These are phyloP conservation scores for Arrhopalites spinosus DNA, from an alignment of 2,888 invertebrate species.

Conservation along the genomic window DNA sequence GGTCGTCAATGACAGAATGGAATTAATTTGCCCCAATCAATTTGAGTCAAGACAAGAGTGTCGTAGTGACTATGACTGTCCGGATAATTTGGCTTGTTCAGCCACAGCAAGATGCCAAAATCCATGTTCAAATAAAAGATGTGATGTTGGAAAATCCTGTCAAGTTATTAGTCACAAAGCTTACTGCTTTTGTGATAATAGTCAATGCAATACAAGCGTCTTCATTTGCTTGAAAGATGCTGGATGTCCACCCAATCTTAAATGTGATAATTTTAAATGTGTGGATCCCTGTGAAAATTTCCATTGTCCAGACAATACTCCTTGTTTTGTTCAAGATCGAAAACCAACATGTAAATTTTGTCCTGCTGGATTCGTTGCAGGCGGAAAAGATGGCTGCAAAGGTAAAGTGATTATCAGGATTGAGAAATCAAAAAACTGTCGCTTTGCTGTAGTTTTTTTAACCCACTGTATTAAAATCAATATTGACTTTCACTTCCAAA, in stretches of 20 bases:
- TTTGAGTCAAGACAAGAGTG: conserved; percentile 78
- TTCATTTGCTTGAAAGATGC: conserved; percentile 88
- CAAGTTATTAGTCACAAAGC: conserved; percentile 85
- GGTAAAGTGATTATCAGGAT: conserved; percentile 68
- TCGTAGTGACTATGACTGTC: conserved; percentile 77
- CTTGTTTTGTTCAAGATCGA: conserved; percentile 93
- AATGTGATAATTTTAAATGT: conserved; percentile 86
- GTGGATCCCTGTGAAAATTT: conserved; percentile 86
- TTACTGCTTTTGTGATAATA: conserved; percentile 78
- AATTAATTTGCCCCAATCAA: conserved; percentile 70
- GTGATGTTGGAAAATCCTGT: conserved; percentile 82
- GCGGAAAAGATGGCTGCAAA: conserved; percentile 93
- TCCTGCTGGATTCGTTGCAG: conserved; percentile 89
- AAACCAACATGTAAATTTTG: conserved; percentile 95
- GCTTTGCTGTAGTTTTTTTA: conserved; percentile 39
- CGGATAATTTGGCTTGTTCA: conserved; percentile 82
- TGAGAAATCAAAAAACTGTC: conserved; percentile 30
- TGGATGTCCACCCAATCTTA: conserved; percentile 82
- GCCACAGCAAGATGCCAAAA: conserved; percentile 82
- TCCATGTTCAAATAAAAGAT: conserved; percentile 78
- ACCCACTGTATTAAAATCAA: conserved; percentile 26
- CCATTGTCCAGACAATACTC: conserved; percentile 81
- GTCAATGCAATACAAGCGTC: conserved; percentile 79
- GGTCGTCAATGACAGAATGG: conserved; percentile 83
- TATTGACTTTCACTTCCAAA: conserved; percentile 18